Percentiles rank a stretch among this genome's conserved stretches.
Evolutionary conservation across 2,113 vertebrate genomes (phyloP).

Genomic region (Polypterus senegalus): DNA sequence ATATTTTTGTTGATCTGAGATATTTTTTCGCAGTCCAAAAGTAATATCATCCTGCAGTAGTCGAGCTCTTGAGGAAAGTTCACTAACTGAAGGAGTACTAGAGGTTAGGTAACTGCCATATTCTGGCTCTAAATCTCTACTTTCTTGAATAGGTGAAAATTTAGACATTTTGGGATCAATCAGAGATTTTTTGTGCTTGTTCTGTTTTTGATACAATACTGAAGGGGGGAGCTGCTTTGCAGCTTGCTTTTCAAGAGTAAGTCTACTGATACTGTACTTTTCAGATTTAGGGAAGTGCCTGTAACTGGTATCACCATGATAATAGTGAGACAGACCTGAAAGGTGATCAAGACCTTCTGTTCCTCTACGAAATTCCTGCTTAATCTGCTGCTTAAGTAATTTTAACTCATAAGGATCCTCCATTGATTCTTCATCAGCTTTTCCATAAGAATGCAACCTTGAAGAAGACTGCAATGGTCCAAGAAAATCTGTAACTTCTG

Average conservation of each 20-base stretch:
- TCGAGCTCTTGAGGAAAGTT: conserved; percentile 77
- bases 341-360: conserved; percentile 83
- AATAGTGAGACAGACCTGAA: conserved; percentile 77
- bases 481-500: conserved; percentile 88
- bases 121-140: conserved; percentile 82
- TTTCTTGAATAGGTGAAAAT: conserved; percentile 93
- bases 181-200: conserved; percentile 85
- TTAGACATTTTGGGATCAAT: conserved; percentile 90
- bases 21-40: conserved; percentile 90
- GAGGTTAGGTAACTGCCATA: conserved; percentile 82
- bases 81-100: conserved; percentile 72
- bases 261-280: conserved; percentile 91
- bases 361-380: conserved; percentile 91
- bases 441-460: conserved; percentile 76
- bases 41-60: conserved; percentile 93
- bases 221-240: conserved; percentile 94
- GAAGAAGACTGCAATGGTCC: conserved; percentile 65
- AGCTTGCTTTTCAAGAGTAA: conserved; percentile 95
- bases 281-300: conserved; percentile 91
- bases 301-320: conserved; percentile 74
- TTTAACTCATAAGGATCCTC: conserved; percentile 96
- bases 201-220: conserved; percentile 89
- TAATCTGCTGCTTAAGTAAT: conserved; percentile 93
- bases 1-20: conserved; percentile 92
- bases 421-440: conserved; percentile 91